Evolutionary conservation across 2,113 vertebrate genomes (phyloP).

Genomic region (Poecile atricapillus): DNA sequence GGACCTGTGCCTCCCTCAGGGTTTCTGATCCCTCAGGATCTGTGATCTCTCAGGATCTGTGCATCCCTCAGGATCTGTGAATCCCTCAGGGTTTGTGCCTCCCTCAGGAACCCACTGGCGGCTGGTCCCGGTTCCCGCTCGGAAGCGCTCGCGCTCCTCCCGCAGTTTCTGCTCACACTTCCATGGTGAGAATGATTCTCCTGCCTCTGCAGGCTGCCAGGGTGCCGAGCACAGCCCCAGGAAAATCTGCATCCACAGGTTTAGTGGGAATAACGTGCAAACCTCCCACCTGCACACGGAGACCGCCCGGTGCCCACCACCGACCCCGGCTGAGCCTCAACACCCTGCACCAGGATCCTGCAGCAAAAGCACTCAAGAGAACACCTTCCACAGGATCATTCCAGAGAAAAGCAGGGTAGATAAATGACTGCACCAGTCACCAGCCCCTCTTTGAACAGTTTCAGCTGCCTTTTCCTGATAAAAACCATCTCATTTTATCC

Average conservation of each 20-base stretch:
- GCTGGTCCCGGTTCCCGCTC: not conserved
- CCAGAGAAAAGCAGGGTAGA: not conserved
- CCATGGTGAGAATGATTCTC: not conserved
- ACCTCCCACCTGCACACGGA: fast-evolving
- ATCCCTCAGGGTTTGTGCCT: not conserved
- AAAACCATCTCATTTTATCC: not conserved
- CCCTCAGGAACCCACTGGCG: not conserved
- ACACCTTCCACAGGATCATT: not conserved
- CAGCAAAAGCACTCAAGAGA: not conserved
- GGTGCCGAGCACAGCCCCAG: not conserved
- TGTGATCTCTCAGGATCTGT: not conserved
- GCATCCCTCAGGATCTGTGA: not conserved
- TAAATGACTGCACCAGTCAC: not conserved
- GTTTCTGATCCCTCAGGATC: not conserved
- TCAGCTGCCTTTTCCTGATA: not conserved
- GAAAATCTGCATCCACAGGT: fast-evolving
- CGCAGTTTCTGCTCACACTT: not conserved
- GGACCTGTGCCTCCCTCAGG: not conserved
- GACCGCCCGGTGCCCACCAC: fast-evolving
- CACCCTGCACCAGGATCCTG: fast-evolving
- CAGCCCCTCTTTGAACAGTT: not conserved
- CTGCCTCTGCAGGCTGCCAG: not conserved
- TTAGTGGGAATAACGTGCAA: fast-evolving
- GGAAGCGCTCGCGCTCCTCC: not conserved
- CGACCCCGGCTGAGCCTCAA: not conserved